phyloP scores from a whole-genome alignment of 2,113 vertebrate species.

The Enhydra lutris region DNA sequence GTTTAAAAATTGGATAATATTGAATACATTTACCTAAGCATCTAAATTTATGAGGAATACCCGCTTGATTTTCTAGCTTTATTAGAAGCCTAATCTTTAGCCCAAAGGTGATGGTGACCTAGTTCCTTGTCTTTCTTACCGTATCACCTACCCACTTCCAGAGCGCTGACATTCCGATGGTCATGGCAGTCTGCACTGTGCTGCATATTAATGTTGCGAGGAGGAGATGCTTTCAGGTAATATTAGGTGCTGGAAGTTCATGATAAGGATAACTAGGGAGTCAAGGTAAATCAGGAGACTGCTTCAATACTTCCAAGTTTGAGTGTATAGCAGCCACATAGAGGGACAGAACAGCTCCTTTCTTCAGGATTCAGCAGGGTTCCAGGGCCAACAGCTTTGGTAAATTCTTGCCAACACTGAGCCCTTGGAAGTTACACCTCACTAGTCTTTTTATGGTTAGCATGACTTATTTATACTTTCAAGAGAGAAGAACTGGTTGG shows the following conservation, averaged over 20 bases:
- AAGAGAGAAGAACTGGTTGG: neutral
- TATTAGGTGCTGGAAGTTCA: neutral
- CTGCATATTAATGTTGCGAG: neutral
- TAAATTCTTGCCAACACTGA: neutral
- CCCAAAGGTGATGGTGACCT: neutral
- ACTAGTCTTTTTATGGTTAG: neutral
- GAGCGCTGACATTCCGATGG: neutral
- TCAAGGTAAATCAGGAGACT: neutral
- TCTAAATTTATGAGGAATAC: neutral
- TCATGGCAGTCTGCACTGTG: neutral
- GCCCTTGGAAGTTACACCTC: neutral
- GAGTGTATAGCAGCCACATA: neutral
- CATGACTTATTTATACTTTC: neutral
- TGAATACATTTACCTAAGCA: neutral
- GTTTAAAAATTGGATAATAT: neutral
- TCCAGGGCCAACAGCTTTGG: neutral
- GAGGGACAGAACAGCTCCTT: neutral
- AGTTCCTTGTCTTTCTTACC: neutral
- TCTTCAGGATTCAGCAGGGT: neutral
- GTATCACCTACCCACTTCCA: too few species aligned
- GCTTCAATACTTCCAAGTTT: fast-evolving
- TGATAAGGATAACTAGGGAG: neutral
- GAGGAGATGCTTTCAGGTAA: neutral
- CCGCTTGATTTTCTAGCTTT: neutral
- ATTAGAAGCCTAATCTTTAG: neutral